Conservation (phyloP, 2,888 invertebrate species). For the Balanococcus diminutus region DNA sequence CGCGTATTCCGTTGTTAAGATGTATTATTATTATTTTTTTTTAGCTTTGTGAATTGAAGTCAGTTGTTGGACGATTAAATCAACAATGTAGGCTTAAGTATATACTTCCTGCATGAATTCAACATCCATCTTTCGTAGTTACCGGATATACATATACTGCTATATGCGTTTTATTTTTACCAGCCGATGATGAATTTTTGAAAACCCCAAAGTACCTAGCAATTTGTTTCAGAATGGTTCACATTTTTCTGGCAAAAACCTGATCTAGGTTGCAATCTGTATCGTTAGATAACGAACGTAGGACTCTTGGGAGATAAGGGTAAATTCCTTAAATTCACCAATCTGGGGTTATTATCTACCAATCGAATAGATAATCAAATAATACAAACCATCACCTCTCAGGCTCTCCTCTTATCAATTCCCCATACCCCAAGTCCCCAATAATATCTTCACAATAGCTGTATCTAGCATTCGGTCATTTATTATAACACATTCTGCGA, state of each 20-base stretch:
- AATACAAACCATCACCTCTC: neutral
- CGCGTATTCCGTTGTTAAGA: conserved; percentile 46
- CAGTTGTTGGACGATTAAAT: conserved; percentile 51
- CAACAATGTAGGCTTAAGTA: conserved; percentile 53
- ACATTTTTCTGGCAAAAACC: neutral
- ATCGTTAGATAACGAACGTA: too few species aligned
- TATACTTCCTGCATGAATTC: conserved; percentile 45
- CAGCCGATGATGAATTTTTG: neutral
- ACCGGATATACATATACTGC: conserved; percentile 42
- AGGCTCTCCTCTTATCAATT: neutral
- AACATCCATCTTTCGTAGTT: conserved; percentile 23
- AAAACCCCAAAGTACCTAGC: neutral
- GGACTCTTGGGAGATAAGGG: too few species aligned
- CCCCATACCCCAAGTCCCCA: too few species aligned
- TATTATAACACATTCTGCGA: neutral
- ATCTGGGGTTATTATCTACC: neutral
- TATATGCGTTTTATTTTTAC: conserved; percentile 38
- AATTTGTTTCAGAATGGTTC: neutral
- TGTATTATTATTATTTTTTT: conserved; percentile 42
- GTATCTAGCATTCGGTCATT: neutral
- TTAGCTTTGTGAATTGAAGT: conserved; percentile 46
- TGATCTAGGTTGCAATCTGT: too few species aligned
- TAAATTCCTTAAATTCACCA: too few species aligned
- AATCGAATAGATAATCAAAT: too few species aligned
- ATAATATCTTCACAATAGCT: neutral